Evolutionary conservation across 2,113 vertebrate genomes (phyloP), one percentile per base, ranked within the genome.

Genomic region (Oncorhynchus kisutch): DNA sequence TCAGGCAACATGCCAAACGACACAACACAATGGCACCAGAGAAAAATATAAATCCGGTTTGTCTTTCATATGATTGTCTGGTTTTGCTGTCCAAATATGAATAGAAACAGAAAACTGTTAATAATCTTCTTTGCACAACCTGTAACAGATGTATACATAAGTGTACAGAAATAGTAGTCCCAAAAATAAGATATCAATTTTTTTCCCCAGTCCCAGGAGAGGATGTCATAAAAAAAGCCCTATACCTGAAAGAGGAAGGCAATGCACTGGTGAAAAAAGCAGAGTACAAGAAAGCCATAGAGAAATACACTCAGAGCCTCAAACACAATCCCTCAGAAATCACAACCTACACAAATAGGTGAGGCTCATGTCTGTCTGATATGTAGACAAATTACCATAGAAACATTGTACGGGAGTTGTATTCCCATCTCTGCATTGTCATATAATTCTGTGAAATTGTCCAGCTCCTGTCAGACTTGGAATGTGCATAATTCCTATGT

Each of bases 341-440:
- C 48, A 88, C 96, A 0, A 95, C 95, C 1, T 98, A 94, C 85
- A 98, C 96, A 86, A 98, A 99, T 93, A 93, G 97, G 97, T 98
- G 91, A 78, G 49, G 29, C 13, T 14, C 1, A 18, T 78, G 16
- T 77, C 48, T 9, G 5, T 31, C 25, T 51, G 7, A 13, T 29
- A 1, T 31, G 27, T 67, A 34, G 27, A 14, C 25, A 31, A 13
- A 29, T 7, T 7, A 0, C 11, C 25, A 67, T 8, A 67, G 25
- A 67, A 29, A 64, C 64, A 25, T 29, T 29, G 34, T 34, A 34
- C 1, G 4, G 14, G n/a, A 45, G n/a, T 48, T 4, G 29, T 2
- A 31, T 48, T 24, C 34, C 22, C 18, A 45, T 24, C 34, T 48
- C 20, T 22, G 20, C 68, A 48, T 24, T 24, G 39, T 70, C 4